Conservation (phyloP, 1,140 invertebrate species). For the Drosophila tsacasi region DNA sequence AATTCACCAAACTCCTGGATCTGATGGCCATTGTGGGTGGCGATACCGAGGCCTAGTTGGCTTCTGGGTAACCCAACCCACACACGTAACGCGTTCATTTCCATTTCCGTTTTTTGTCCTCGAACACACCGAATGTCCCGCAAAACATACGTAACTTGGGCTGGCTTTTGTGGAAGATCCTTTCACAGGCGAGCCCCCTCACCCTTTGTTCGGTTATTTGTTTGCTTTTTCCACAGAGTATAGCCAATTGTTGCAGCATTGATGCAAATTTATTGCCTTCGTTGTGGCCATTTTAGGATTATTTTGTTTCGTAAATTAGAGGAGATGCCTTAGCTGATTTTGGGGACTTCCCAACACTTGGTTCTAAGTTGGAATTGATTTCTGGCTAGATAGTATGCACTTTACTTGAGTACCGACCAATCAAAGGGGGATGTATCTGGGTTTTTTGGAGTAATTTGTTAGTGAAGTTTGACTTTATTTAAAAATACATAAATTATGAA, state of each 20-base stretch:
- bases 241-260: conserved; percentile 75
- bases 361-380: background rate
- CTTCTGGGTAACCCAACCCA: conserved; percentile 7
- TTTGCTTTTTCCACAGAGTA: conserved; percentile 71
- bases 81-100: conserved; percentile 40
- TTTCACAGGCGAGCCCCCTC: conserved; percentile 4
- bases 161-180: conserved; percentile 18
- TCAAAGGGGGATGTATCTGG: background rate
- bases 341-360: background rate
- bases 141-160: conserved; percentile 26
- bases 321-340: conserved; percentile 23
- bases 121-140: conserved; percentile 14
- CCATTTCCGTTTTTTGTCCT: conserved; percentile 46
- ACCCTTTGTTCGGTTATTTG: conserved; percentile 55
- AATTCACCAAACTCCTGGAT: conserved; percentile 61
- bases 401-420: background rate
- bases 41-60: conserved; percentile 22
- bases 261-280: conserved; percentile 80
- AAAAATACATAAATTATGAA: background rate
- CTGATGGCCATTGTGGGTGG: conserved; percentile 27
- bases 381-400: background rate
- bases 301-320: conserved; percentile 21
- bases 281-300: conserved; percentile 39
- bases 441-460: background rate
- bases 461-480: background rate